Evolutionary conservation across 2,797 vertebrate species (phyloP), one percentile per base, ranked within the genome.

Genomic region (Poeciliopsis turneri): DNA sequence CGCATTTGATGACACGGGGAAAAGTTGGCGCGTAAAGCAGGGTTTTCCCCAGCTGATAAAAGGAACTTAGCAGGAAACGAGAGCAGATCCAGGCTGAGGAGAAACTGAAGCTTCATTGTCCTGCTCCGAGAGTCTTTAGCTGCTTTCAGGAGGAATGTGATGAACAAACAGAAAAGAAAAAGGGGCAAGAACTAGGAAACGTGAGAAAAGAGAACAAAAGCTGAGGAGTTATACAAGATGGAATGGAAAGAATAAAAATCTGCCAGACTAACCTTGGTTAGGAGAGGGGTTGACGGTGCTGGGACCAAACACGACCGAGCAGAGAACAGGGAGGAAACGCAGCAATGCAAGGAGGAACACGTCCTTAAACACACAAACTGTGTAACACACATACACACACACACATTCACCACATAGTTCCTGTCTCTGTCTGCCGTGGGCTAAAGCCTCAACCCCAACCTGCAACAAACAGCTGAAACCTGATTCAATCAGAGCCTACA

Each of bases 241-340:
- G n/a, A 13, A 4, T 6, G 28, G 7, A 11, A 74, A 68, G 13
- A 46, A n/a, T 18, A 69, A 3, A 70, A 70, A 70, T 28, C 43
- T n/a, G 41, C 43, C 15, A 85, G 12, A 15, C 90, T 88, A 89
- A 94, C 94, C 88, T 93, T 83, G n/a, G 0, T 78, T 10, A n/a
- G 79, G 33, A 3, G 33, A 3, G 2, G 25, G 11, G 18, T 2
- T 5, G 57, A 18, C 30, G 74, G 61, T 0, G 16, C 47, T 64
- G 74, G 30, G 39, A 75, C 16, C 53, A 78, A 25, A 82, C 83
- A 72, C n/a, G 85, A 79, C 74, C 71, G 80, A 85, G 77, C 77
- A 46, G 77, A 81, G 82, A 87, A 68, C 12, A 28, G 5, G 75
- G 41, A 78, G 66, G 82, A 76, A 69, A 69, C 5, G 80, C 53